Base-by-base conservation (phyloP, 2,888 invertebrate species). In the Torymus aiolomorphi region DNA sequence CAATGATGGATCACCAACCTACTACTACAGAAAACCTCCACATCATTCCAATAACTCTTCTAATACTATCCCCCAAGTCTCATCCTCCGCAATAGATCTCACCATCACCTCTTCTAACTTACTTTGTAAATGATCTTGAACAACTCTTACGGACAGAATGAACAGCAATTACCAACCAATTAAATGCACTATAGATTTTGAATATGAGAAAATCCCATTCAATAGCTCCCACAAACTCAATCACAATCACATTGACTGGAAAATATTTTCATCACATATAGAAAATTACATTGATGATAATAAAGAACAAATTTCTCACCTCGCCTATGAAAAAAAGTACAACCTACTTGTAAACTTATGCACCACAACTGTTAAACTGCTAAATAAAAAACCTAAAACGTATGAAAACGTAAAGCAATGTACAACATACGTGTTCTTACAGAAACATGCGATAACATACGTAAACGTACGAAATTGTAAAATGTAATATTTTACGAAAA, bases 1-100 rank as follows among this genome's bases (percentile, higher is more conserved):
- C 13, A 74, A 74, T 13, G 49, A 74, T 20, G 74, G 74, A 10
- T 49, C 42, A 49, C 31, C 1, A 11, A 74, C 74, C 16, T 76
- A 18, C 18, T 5, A 18, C 16, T 18, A 2, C 10, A 12, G 51
- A 10, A 14, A 18, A n/a, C n/a, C 24, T 24, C 24, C 3, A 3
- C 2, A 2, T n/a, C 3, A 2, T n/a, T n/a, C 24, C 24, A 24
- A 24, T 24, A 24, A 24, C 24, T 2, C 24, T 24, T 3, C 24
- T 51, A 14, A 24, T 2, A 54, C 11, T 54, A 20, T 20, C 18
- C 11, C 52, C 13, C 20, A 12, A 14, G 56, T 10, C 14, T 8
- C 24, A 5, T 24, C 56, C 20, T 57, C 74, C 1, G 10, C 56
- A 0, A 52, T 66, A 8, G 74, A 74, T 56, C 31, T 56, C 1